Conservation (phyloP, 2,888 invertebrate species). For the Uloborus plumipes region DNA sequence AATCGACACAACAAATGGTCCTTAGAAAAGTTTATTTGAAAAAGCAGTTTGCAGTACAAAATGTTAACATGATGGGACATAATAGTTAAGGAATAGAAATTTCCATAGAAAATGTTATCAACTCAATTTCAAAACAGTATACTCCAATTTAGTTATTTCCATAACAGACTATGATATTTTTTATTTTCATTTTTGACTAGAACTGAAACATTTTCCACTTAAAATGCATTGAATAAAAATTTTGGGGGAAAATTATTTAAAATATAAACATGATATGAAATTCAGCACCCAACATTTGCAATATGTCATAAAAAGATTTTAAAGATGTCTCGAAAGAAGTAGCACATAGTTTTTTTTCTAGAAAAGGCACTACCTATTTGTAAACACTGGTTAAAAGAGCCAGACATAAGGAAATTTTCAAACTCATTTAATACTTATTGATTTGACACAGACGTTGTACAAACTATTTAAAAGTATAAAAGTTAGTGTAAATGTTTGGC, state of each 20-base stretch:
- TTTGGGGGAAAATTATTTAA: too few species aligned
- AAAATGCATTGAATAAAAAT: too few species aligned
- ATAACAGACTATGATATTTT: too few species aligned
- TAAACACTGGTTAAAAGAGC: constrained; percentile 13
- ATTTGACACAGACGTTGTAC: constrained; percentile 20
- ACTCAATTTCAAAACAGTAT: too few species aligned
- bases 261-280: constrained; percentile 15
- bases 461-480: constrained; percentile 53
- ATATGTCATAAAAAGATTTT: constrained; percentile 26
- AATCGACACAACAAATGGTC: constrained; percentile 18
- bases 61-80: constrained; percentile 61
- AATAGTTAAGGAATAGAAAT: constrained; percentile 19
- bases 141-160: too few species aligned
- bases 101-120: not conserved
- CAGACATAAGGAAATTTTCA: constrained; percentile 20
- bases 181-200: constrained; percentile 12
- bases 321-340: constrained; percentile 19
- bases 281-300: constrained; percentile 33
- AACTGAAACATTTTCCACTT: constrained; percentile 3
- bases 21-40: constrained; percentile 60
- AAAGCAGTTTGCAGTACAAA: constrained; percentile 64
- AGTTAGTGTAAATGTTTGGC: constrained; percentile 58
- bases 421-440: too few species aligned
- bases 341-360: not conserved
- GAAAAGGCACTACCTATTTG: constrained; percentile 58